Percentiles rank a stretch among this genome's conserved stretches.
Evolutionary conservation across 2,888 invertebrate species (phyloP).

Genomic region (Cinara cedri): DNA sequence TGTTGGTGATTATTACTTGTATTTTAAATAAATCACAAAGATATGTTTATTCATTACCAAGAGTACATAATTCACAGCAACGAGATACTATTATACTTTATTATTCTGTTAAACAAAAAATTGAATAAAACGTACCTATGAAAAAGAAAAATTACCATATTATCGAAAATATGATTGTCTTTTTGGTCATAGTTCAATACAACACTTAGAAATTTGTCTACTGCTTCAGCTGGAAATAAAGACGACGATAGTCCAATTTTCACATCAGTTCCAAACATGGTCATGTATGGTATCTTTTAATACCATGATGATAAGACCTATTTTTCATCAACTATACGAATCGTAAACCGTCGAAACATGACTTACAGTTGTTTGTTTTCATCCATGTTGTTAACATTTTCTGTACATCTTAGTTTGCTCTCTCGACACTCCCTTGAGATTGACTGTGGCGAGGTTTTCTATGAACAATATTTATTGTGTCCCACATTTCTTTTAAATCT

Average conservation of each 20-base stretch:
- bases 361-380: conserved; percentile 12
- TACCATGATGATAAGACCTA: conserved; percentile 18
- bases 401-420: conserved; percentile 28
- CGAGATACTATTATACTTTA: not conserved
- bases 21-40: not conserved
- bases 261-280: conserved; percentile 17
- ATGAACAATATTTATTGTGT: conserved; percentile 19
- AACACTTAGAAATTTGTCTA: not conserved
- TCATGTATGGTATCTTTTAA: conserved; percentile 28
- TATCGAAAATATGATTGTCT: not conserved
- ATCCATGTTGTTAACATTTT: conserved; percentile 46
- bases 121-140: not conserved
- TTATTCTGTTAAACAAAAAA: not conserved
- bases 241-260: not conserved
- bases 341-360: conserved; percentile 16
- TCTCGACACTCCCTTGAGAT: conserved; percentile 32
- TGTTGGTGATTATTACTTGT: conserved; percentile 4
- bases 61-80: not conserved
- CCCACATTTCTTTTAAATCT: conserved; percentile 33
- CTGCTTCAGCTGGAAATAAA: not conserved
- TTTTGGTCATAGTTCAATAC: not conserved
- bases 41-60: not conserved
- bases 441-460: conserved; percentile 31
- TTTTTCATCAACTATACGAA: conserved; percentile 45
- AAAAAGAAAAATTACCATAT: not conserved